Percentiles rank a stretch among this genome's conserved stretches.
Conservation (phyloP, 2,113 vertebrate genomes). For the Rhombomys opimus region DNA sequence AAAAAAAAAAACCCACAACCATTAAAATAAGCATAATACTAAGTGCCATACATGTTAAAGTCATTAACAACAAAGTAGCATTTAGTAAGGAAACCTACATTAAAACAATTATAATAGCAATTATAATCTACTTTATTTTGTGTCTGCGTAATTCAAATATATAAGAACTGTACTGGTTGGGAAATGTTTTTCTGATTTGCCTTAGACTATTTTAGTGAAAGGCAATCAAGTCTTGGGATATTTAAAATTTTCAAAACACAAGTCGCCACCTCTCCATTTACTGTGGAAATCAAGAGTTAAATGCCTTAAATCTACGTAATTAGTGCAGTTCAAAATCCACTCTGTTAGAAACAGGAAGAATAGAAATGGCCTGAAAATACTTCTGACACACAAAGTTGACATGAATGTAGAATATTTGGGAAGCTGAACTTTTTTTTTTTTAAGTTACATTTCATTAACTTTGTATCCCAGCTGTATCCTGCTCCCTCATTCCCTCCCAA, state of each 20-base stretch:
- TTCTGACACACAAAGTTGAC: background rate
- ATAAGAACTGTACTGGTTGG: background rate
- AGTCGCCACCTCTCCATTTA: background rate
- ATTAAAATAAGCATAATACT: background rate
- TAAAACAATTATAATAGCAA: background rate
- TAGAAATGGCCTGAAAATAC: background rate
- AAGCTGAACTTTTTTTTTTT: background rate
- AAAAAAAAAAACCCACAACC: background rate
- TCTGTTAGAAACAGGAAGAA: background rate
- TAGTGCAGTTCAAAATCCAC: background rate
- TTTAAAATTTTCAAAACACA: background rate
- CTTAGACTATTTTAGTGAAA: background rate
- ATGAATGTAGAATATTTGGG: background rate
- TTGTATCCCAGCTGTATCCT: too few species aligned
- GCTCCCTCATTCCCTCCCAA: too few species aligned
- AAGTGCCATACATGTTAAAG: background rate
- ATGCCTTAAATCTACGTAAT: background rate
- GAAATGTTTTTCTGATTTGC: background rate
- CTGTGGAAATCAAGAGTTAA: background rate
- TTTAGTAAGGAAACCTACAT: background rate
- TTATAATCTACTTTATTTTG: background rate
- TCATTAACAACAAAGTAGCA: background rate
- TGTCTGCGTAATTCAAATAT: background rate
- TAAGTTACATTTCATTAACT: too few species aligned
- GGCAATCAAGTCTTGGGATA: background rate